Evolutionary conservation across 2,113 vertebrate genomes (phyloP).

Genomic region (Carollia perspicillata): DNA sequence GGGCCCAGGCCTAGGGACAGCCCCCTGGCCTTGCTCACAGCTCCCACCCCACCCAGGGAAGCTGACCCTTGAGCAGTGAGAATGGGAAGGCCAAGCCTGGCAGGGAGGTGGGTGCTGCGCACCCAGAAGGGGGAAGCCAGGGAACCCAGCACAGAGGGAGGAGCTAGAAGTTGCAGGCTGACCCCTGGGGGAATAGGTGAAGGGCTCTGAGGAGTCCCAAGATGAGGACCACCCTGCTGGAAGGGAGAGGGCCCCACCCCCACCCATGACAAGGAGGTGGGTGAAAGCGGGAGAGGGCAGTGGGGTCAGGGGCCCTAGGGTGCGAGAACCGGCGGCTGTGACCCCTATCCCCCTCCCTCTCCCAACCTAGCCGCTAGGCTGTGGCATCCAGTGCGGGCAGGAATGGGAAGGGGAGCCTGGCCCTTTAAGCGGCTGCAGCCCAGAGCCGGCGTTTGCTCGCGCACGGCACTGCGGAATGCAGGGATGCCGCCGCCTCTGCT

Average conservation of each 20-base stretch:
- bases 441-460: background rate
- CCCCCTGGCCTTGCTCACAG: background rate
- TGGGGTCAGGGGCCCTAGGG: background rate
- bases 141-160: no score
- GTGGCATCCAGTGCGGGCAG: background rate
- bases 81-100: no score
- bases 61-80: background rate
- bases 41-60: no score
- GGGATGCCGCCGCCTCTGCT: background rate
- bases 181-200: no score
- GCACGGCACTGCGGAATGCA: background rate
- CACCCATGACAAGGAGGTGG: background rate
- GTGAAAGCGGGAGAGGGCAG: accelerated
- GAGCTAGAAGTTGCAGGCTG: background rate
- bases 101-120: background rate
- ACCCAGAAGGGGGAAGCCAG: background rate
- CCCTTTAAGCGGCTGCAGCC: background rate
- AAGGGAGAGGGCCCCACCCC: background rate
- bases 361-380: background rate
- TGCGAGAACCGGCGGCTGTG: background rate
- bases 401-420: background rate
- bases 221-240: background rate
- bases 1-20: background rate
- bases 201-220: background rate
- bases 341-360: background rate